Percentiles rank a stretch among this genome's conserved stretches.
These are phyloP conservation scores for Tetanocera ferruginea DNA, from an alignment of 2,888 invertebrate genomes.

Conservation along the genomic window DNA sequence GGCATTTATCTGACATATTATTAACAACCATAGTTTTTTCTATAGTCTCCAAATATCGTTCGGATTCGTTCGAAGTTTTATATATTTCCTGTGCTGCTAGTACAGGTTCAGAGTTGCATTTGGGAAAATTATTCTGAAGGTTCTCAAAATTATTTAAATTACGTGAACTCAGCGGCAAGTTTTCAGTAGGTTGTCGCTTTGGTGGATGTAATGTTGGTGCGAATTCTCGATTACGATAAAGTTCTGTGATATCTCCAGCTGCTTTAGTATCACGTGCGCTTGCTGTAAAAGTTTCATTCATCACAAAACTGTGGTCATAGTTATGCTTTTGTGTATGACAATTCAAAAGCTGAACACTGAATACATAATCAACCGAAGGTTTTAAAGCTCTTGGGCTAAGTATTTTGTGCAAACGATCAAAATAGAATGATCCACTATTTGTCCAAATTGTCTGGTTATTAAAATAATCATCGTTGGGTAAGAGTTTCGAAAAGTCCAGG, in stretches of 20 bases:
- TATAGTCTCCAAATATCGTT: no score
- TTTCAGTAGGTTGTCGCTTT: conserved; percentile 8
- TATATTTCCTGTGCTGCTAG: neutral
- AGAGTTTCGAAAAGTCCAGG: conserved; percentile 56
- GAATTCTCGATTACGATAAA: conserved; percentile 38
- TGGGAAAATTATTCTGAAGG: conserved; percentile 25
- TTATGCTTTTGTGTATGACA: conserved; percentile 40
- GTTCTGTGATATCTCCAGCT: conserved; percentile 37
- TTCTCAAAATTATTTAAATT: conserved; percentile 31
- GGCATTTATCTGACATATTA: no score
- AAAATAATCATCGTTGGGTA: conserved; percentile 57
- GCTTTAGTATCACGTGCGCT: conserved; percentile 31
- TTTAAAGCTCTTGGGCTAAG: conserved; percentile 50
- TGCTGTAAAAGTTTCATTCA: conserved; percentile 31
- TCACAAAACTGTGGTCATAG: neutral
- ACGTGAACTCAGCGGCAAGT: conserved; percentile 18
- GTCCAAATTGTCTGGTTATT: conserved; percentile 37
- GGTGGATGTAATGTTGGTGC: conserved; percentile 15
- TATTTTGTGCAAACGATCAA: conserved; percentile 53
- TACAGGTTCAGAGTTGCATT: conserved; percentile 34
- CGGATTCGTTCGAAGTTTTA: neutral
- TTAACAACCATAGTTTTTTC: no score
- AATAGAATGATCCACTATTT: conserved; percentile 52
- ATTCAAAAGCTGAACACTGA: conserved; percentile 55
- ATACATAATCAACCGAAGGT: conserved; percentile 60